Evolutionary conservation across 2,797 vertebrate species (phyloP).

Genomic region (Ciconia nigra): DNA sequence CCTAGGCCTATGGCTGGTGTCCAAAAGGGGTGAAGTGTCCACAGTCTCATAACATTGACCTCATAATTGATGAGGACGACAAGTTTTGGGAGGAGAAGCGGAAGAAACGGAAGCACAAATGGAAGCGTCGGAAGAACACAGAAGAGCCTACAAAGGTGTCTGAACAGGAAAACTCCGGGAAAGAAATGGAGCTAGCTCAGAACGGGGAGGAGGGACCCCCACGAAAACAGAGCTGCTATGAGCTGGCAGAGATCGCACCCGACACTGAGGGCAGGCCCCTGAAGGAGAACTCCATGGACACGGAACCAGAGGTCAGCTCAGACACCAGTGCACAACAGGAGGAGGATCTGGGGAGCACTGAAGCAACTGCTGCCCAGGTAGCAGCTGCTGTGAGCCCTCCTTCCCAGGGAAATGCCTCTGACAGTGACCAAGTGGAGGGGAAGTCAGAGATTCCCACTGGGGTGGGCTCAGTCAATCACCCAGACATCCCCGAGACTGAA

Average conservation of each 20-base stretch:
- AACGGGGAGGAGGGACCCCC: conserved; percentile 48
- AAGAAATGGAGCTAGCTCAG: conserved; percentile 31
- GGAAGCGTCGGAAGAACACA: conserved; percentile 76
- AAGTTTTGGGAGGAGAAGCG: conserved; percentile 76
- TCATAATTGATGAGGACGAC: conserved; percentile 92
- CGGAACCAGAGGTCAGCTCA: background rate
- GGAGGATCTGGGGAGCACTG: background rate
- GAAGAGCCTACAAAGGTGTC: background rate
- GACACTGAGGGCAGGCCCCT: background rate
- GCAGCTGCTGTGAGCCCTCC: background rate
- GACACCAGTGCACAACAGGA: background rate
- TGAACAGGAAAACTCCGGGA: background rate
- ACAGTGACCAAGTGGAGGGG: background rate
- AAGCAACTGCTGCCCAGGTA: conserved; percentile 58
- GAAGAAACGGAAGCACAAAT: conserved; percentile 78
- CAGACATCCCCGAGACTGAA: background rate
- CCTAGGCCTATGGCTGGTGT: conserved; percentile 95
- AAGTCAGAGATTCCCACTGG: background rate
- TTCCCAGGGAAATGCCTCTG: background rate
- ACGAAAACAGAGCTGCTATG: conserved; percentile 63
- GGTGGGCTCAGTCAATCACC: background rate
- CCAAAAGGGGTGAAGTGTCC: conserved; percentile 85
- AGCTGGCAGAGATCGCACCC: background rate
- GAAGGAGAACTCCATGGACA: background rate
- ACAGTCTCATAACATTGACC: conserved; percentile 91